These are phyloP conservation scores for Ursus arctos DNA, from an alignment of 2,113 vertebrate species.

Conservation along the genomic window DNA sequence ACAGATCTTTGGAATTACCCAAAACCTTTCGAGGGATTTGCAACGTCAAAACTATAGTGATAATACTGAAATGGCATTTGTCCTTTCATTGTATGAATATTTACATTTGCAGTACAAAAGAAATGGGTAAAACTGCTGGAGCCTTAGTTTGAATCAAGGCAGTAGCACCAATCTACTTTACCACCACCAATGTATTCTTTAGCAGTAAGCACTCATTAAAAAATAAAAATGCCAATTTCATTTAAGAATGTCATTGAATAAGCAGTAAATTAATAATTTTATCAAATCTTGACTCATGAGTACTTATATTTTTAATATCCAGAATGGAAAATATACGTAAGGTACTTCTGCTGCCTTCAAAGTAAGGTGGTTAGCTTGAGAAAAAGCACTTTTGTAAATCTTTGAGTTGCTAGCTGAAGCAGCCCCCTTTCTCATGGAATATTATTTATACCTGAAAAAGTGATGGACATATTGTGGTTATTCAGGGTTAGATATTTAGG, in stretches of 20 bases:
- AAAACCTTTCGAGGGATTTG: not conserved
- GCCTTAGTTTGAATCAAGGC: not conserved
- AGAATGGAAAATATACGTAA: not conserved
- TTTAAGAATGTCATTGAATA: conserved; percentile 1
- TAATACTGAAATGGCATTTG: not conserved
- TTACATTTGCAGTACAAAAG: not conserved
- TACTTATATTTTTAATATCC: not conserved
- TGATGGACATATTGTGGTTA: not conserved
- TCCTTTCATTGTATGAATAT: not conserved
- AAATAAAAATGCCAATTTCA: not conserved
- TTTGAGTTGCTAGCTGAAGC: not conserved
- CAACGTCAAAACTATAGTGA: not conserved
- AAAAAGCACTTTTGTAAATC: not conserved
- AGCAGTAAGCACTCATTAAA: not conserved
- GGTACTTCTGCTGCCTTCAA: not conserved
- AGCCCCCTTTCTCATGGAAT: not conserved
- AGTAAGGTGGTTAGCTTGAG: not conserved
- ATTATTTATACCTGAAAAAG: not conserved
- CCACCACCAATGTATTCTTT: not conserved
- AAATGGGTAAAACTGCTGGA: not conserved
- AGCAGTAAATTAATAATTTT: not conserved
- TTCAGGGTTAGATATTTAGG: not conserved
- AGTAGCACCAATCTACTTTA: not conserved
- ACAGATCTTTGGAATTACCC: not conserved
- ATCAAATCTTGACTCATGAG: not conserved